These are phyloP conservation scores for Drosophila ananassae DNA, from an alignment of 1,140 invertebrate genomes.

Conservation along the genomic window DNA sequence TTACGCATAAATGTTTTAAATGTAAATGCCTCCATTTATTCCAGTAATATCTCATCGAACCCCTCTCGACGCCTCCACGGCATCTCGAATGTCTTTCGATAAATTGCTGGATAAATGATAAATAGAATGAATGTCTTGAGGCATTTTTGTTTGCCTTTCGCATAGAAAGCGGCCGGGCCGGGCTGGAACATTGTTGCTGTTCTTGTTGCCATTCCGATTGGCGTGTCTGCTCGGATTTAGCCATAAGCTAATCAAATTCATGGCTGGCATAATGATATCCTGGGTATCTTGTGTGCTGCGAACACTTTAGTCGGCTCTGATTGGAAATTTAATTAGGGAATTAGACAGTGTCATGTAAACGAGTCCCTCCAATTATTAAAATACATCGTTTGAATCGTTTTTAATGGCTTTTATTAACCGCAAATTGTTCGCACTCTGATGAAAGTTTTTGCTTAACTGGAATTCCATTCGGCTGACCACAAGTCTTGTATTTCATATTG, in stretches of 20 bases:
- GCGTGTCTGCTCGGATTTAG: slow-evolving; percentile 69
- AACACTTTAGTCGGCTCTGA: slow-evolving; percentile 33
- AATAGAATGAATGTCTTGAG: slow-evolving; percentile 75
- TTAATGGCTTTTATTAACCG: slow-evolving; percentile 46
- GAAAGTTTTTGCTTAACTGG: slow-evolving; percentile 4
- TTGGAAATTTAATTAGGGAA: slow-evolving; percentile 64
- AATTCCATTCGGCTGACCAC: slow-evolving; percentile 11
- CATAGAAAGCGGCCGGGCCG: neutral
- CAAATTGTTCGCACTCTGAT: slow-evolving; percentile 43
- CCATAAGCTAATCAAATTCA: slow-evolving; percentile 79
- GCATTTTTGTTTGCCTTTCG: slow-evolving; percentile 49
- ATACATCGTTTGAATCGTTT: neutral
- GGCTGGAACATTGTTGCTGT: slow-evolving; percentile 21
- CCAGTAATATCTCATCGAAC: slow-evolving; percentile 50
- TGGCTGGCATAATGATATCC: slow-evolving; percentile 66
- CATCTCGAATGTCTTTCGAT: slow-evolving; percentile 66
- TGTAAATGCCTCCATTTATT: slow-evolving; percentile 69
- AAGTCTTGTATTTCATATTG: slow-evolving; percentile 22
- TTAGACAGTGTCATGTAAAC: slow-evolving; percentile 11
- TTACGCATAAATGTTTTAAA: slow-evolving; percentile 73
- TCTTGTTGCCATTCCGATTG: slow-evolving; percentile 45
- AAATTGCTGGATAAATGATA: slow-evolving; percentile 75
- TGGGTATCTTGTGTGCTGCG: slow-evolving; percentile 3
- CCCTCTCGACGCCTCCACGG: neutral
- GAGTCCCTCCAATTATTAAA: slow-evolving; percentile 2